Evolutionary conservation across 2,113 vertebrate genomes (phyloP), one percentile per base, ranked within the genome.

Genomic region (Pteropus alecto): DNA sequence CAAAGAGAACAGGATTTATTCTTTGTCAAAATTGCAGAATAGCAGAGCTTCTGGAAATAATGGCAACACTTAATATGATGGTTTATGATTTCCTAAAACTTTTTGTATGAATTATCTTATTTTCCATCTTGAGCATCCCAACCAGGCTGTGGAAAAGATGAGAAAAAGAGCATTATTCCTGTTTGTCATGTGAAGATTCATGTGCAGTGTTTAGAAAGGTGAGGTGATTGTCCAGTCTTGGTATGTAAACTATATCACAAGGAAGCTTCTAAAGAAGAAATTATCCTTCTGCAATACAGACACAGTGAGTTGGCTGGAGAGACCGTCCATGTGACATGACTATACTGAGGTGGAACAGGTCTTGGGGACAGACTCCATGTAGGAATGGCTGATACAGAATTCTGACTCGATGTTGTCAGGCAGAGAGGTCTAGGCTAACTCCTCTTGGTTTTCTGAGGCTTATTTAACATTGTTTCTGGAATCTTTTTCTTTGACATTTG

Each of bases 111-210:
- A 85, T 65, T 65, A 43, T 70, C 63, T 88, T 70, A 30, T 83
- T 95, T 88, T 89, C 85, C 41, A 43, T 93, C 76, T 70, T 93
- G 60, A 51, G 15, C 43, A 61, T 83, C 60, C 88, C 68, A 76
- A 35, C 8, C 41, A 41, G 77, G 60, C 28, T 92, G 21, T 88
- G 51, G 77, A 61, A 70, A 95, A 68, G 28, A 68, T 18, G 41
- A 46, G 16, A 21, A 51, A 67, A 61, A 68, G 41, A 68, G 15
- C 22, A 85, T 33, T 76, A 84, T 33, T 15, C 22, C 48, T 81
- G 74, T 18, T 82, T 87, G 26, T 74, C 19, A 16, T 51, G 8
- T 76, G 60, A 76, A 22, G 68, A 88, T 88, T 93, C n/a, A 30
- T n/a, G 26, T 76, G 48, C 14, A 10, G 28, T 43, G 28, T 35